These are phyloP conservation scores for Megaceryle maxima DNA, from an alignment of 2,113 vertebrate genomes.

Conservation along the genomic window DNA sequence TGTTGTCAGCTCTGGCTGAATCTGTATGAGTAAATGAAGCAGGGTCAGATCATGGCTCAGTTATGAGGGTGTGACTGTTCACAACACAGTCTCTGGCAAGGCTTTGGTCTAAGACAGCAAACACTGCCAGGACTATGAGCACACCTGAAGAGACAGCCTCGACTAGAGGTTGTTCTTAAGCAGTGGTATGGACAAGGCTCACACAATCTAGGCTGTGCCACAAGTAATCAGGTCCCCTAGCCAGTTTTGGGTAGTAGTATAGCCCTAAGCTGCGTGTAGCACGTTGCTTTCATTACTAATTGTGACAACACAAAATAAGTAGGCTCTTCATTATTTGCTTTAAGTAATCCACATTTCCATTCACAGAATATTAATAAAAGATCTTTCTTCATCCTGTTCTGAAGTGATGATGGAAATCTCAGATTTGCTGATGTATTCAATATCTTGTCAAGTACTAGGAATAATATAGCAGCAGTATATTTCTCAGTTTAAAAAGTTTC, in stretches of 20 bases:
- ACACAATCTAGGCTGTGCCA: neutral
- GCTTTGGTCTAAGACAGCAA: neutral
- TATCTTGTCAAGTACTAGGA: neutral
- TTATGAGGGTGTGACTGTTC: neutral
- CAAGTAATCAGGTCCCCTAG: neutral
- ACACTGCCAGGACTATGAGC: neutral
- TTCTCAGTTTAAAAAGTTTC: conserved; percentile 13
- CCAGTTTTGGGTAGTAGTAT: neutral
- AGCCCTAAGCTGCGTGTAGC: neutral
- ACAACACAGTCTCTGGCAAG: neutral
- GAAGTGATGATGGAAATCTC: neutral
- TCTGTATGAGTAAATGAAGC: neutral
- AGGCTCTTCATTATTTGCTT: neutral
- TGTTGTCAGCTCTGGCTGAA: neutral
- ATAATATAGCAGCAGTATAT: neutral
- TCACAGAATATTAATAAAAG: conserved; percentile 7
- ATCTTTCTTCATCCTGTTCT: neutral
- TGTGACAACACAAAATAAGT: neutral
- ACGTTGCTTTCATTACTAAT: neutral
- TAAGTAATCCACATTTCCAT: neutral
- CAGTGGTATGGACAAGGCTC: neutral
- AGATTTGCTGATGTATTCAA: neutral
- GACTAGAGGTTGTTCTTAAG: neutral
- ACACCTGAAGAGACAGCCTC: neutral
- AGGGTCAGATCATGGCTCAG: neutral